Evolutionary conservation across 2,797 vertebrate genomes (phyloP).

Genomic region (Arrhamphus sclerolepis): DNA sequence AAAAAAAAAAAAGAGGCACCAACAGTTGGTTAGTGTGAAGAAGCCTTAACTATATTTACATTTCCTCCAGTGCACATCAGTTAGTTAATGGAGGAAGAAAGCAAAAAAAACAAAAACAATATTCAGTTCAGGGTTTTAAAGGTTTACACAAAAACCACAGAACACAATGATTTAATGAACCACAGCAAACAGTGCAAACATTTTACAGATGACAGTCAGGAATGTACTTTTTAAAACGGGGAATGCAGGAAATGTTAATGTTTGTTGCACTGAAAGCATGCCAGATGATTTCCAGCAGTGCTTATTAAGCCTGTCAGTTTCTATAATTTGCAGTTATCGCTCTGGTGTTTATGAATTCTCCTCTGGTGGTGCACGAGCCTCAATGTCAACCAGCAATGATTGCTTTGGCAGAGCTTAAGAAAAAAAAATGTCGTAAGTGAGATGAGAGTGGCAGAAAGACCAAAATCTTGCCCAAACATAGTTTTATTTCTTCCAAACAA

Average conservation of each 20-base stretch:
- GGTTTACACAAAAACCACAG: constrained; percentile 10
- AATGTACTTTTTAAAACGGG: not conserved
- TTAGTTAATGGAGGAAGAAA: not conserved
- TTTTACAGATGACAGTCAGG: constrained; percentile 8
- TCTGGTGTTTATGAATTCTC: not conserved
- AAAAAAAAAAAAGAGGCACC: constrained; percentile 60
- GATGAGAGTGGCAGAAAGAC: not conserved
- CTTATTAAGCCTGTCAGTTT: not conserved
- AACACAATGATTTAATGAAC: constrained; percentile 13
- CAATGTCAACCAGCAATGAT: not conserved
- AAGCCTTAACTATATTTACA: constrained; percentile 11
- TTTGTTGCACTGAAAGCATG: not conserved
- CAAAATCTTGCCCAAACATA: not conserved
- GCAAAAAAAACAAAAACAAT: constrained; percentile 35
- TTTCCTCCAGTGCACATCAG: constrained; percentile 9
- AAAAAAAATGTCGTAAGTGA: not conserved
- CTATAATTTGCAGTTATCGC: not conserved
- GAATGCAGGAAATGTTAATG: not conserved
- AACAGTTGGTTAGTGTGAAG: constrained; percentile 15
- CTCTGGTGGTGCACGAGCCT: not conserved
- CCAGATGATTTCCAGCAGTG: not conserved
- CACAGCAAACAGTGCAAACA: not conserved
- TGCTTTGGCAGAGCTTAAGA: not conserved
- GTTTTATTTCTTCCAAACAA: not conserved
- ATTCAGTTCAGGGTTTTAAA: constrained; percentile 22